phyloP scores from a whole-genome alignment of 1,140 invertebrate species.

The Oedothorax gibbosus region DNA sequence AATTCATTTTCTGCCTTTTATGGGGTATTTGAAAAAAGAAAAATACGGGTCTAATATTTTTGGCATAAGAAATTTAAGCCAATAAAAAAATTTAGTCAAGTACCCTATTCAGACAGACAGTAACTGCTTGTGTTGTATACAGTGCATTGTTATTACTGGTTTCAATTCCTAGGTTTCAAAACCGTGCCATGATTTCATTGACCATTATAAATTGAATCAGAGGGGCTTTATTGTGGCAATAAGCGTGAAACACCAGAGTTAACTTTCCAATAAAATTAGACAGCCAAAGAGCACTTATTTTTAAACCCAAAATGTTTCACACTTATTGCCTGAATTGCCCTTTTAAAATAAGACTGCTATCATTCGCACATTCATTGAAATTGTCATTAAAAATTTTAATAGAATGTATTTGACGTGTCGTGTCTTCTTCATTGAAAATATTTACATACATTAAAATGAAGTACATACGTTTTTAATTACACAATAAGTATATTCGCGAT shows the following conservation, averaged over 20 bases:
- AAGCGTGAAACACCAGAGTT: neutral
- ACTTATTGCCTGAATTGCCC: neutral
- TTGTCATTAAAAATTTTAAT: neutral
- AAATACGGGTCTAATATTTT: neutral
- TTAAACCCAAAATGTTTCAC: neutral
- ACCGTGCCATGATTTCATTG: conserved; percentile 16
- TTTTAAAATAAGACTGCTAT: neutral
- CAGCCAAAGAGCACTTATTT: neutral
- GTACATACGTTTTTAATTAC: no score
- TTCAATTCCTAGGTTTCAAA: conserved; percentile 10
- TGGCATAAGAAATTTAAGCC: neutral
- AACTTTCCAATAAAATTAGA: neutral
- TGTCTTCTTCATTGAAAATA: neutral
- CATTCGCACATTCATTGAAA: neutral
- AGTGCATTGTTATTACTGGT: conserved; percentile 25
- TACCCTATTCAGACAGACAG: neutral
- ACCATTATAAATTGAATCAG: neutral
- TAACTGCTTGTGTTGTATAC: neutral
- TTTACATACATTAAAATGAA: neutral
- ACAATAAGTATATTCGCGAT: no score
- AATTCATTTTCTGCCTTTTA: no score
- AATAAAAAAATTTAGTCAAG: neutral
- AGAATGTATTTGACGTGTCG: neutral
- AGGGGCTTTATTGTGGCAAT: neutral
- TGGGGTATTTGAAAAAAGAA: no score